Percentiles rank a stretch among this genome's conserved stretches.
Evolutionary conservation across 1,140 invertebrate genomes (phyloP).

Genomic region (Drosophila repleta): DNA sequence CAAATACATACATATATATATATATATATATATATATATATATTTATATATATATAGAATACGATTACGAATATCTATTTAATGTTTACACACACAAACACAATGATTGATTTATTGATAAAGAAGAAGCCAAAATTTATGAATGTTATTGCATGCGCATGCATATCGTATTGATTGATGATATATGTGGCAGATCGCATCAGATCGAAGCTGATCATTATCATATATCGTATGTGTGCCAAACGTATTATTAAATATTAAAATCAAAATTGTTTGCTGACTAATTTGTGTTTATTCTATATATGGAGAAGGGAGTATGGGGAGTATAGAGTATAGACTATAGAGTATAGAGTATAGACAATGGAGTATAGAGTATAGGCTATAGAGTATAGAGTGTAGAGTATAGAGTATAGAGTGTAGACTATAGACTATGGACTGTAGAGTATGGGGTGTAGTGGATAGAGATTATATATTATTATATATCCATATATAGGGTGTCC

Average conservation of each 20-base stretch:
- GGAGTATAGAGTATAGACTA: no score
- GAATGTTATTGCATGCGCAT: constrained; percentile 59
- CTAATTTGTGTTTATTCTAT: constrained; percentile 13
- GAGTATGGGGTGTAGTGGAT: no score
- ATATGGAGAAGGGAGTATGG: no score
- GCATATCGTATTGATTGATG: constrained; percentile 38
- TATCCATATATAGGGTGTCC: no score
- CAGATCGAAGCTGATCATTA: constrained; percentile 33
- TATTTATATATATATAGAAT: constrained; percentile 4
- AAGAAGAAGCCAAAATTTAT: constrained; percentile 74
- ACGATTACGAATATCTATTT: constrained; percentile 21
- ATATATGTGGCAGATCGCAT: constrained; percentile 12
- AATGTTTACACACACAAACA: constrained; percentile 10
- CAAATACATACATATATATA: constrained; percentile 18
- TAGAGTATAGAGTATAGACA: no score
- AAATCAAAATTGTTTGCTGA: constrained; percentile 72
- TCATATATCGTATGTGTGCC: constrained; percentile 30
- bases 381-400: no score
- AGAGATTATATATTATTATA: no score
- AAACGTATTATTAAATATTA: constrained; percentile 71
- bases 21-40: constrained; percentile 3
- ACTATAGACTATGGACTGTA: no score
- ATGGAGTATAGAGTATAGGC: no score
- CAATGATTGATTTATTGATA: constrained; percentile 32
- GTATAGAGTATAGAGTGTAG: no score